Conservation (phyloP, 2,113 vertebrate genomes). For the Chaetops frenatus region DNA sequence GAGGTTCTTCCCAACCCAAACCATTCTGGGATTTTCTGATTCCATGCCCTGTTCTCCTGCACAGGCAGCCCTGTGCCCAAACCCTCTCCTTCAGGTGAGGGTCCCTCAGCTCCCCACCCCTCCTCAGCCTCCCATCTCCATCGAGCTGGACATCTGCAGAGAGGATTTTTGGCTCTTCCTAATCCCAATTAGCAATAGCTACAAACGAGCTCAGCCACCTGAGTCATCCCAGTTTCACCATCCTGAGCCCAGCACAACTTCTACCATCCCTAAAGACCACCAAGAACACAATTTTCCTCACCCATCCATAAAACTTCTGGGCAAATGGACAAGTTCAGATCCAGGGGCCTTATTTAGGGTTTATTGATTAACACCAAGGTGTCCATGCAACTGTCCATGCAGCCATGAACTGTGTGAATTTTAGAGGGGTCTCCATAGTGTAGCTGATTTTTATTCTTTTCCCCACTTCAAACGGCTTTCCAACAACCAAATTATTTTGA, state of each 20-base stretch:
- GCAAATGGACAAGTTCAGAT: background rate
- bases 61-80: background rate
- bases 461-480: background rate
- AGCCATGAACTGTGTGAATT: background rate
- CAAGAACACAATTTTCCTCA: background rate
- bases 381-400: background rate
- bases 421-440: background rate
- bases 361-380: background rate
- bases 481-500: background rate
- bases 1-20: background rate
- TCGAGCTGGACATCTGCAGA: background rate
- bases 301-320: background rate
- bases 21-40: background rate
- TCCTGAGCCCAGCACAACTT: fast-evolving
- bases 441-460: background rate
- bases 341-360: background rate
- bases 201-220: background rate
- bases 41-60: background rate
- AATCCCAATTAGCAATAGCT: background rate
- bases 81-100: fast-evolving
- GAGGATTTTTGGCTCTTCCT: background rate
- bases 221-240: background rate
- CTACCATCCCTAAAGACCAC: background rate
- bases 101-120: fast-evolving
- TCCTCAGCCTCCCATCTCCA: background rate